These are phyloP conservation scores for Microtus oregoni DNA, from an alignment of 2,113 vertebrate genomes.

Conservation along the genomic window DNA sequence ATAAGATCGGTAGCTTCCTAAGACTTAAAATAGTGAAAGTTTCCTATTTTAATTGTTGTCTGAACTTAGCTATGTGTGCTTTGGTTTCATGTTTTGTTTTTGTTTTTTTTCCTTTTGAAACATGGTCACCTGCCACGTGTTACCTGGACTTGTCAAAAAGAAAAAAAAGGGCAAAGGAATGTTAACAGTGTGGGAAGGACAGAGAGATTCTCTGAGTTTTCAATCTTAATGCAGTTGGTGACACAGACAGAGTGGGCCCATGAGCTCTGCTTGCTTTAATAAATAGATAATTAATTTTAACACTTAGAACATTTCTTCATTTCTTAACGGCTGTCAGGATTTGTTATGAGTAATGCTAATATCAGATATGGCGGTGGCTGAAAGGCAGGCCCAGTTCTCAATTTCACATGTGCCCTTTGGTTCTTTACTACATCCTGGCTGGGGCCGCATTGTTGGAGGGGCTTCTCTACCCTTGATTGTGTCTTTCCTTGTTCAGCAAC, in stretches of 20 bases:
- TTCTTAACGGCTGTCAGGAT: not conserved
- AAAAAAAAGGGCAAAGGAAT: not conserved
- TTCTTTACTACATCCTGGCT: not conserved
- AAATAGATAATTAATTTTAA: not conserved
- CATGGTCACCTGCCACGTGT: not conserved
- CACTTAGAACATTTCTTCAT: not conserved
- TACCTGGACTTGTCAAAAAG: constrained; percentile 20
- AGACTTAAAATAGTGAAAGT: constrained; percentile 52
- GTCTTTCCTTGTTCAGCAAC: not conserved
- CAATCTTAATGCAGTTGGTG: not conserved
- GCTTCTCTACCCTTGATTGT: not conserved
- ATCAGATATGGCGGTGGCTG: not conserved
- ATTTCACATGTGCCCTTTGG: not conserved
- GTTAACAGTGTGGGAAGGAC: not conserved
- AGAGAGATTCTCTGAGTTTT: not conserved
- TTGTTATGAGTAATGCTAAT: not conserved
- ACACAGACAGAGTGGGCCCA: not conserved
- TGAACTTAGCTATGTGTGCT: constrained; percentile 57
- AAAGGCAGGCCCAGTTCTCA: not conserved
- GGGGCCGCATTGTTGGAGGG: not conserved
- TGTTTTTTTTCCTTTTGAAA: constrained; percentile 65
- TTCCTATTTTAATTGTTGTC: constrained; percentile 68
- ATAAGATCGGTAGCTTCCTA: constrained; percentile 55
- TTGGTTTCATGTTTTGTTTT: constrained; percentile 7
- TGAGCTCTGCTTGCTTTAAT: not conserved